phyloP scores from a whole-genome alignment of 2,113 vertebrate species.

The Crotalus horridus region DNA sequence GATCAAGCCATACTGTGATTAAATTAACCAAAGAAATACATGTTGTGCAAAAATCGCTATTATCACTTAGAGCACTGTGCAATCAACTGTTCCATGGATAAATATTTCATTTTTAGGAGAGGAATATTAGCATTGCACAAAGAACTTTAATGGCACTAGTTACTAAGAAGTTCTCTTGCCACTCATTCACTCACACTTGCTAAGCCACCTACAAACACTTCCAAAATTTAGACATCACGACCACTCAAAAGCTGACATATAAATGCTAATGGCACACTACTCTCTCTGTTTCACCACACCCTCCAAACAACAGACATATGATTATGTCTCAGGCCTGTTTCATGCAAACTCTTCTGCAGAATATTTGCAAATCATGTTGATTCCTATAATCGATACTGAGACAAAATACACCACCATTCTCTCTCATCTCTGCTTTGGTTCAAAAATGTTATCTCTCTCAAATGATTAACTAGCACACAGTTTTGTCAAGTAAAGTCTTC shows the following conservation, averaged over 20 bases:
- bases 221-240: neutral
- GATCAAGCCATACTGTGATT: neutral
- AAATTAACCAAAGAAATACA: neutral
- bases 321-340: neutral
- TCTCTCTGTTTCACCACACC: neutral
- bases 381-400: neutral
- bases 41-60: neutral
- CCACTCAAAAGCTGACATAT: neutral
- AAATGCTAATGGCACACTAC: neutral
- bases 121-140: neutral
- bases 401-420: neutral
- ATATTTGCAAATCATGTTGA: neutral
- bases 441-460: neutral
- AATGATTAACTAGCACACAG: neutral
- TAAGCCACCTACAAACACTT: neutral
- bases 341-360: neutral
- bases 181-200: neutral
- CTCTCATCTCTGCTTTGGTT: neutral
- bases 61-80: neutral
- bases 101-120: neutral
- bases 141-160: neutral
- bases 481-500: neutral
- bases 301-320: neutral
- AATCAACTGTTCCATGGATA: neutral
- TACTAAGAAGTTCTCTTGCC: neutral